Conservation (phyloP, 1,140 invertebrate genomes). For the Drosophila kepulauana region DNA sequence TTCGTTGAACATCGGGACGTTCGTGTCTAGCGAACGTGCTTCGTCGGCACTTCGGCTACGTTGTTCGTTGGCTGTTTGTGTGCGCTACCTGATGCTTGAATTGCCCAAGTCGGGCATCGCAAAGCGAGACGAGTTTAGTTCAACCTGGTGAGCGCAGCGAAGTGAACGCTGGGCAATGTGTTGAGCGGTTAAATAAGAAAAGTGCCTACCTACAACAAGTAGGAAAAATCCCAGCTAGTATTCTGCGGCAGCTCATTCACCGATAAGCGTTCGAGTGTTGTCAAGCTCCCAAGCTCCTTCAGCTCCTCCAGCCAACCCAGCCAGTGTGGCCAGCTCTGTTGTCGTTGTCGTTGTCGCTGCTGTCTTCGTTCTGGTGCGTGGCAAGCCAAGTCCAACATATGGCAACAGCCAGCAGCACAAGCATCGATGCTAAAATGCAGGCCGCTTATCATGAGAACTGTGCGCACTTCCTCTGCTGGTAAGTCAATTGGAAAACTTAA, state of each 20-base stretch:
- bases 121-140: slow-evolving; percentile 61
- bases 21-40: not conserved
- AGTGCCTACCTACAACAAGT: slow-evolving; percentile 75
- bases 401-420: slow-evolving; percentile 19
- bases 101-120: slow-evolving; percentile 22
- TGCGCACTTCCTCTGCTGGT: slow-evolving; percentile 44
- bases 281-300: slow-evolving; percentile 15
- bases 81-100: slow-evolving; percentile 66
- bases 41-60: not conserved
- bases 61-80: not conserved
- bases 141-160: slow-evolving; percentile 81
- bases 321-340: slow-evolving; percentile 33
- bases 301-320: not conserved
- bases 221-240: slow-evolving; percentile 74
- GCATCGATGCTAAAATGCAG: slow-evolving; percentile 67
- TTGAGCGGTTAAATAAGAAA: slow-evolving; percentile 85
- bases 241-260: slow-evolving; percentile 75
- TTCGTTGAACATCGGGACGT: not conserved
- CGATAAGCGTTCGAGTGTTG: slow-evolving; percentile 59
- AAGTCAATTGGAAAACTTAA: slow-evolving; percentile 36
- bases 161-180: slow-evolving; percentile 71
- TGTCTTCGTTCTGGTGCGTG: slow-evolving; percentile 27
- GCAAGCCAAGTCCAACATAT: slow-evolving; percentile 67
- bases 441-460: slow-evolving; percentile 42
- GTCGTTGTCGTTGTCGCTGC: not conserved